These are phyloP conservation scores for Dromaius novaehollandiae DNA, from an alignment of 2,113 vertebrate genomes.

Conservation along the genomic window DNA sequence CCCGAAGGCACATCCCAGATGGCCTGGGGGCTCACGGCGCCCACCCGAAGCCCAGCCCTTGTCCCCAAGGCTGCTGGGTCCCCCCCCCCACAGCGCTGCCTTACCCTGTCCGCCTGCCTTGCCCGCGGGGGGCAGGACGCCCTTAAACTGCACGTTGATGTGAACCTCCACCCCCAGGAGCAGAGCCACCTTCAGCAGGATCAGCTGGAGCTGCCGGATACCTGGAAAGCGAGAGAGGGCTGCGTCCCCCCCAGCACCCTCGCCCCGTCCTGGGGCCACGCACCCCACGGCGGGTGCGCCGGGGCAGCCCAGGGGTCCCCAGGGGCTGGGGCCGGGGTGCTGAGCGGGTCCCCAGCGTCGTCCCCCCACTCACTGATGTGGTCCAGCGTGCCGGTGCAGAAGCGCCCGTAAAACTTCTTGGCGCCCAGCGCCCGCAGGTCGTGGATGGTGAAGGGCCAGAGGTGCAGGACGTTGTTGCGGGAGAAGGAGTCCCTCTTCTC, in stretches of 20 bases:
- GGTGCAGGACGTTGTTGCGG: conserved; percentile 96
- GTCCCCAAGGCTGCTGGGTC: neutral
- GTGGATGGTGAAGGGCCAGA: conserved; percentile 94
- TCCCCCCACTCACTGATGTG: conserved; percentile 88
- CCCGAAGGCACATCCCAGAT: neutral
- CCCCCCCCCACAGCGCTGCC: neutral
- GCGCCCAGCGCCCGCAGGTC: conserved; percentile 89
- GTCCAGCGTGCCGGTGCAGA: conserved; percentile 90
- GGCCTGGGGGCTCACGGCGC: fast-evolving
- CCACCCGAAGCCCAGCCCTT: neutral
- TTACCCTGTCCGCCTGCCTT: neutral
- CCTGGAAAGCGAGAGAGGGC: conserved; percentile 68
- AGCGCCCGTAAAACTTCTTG: conserved; percentile 94
- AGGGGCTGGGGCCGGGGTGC: too few species aligned
- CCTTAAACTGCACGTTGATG: conserved; percentile 82
- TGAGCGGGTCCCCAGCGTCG: fast-evolving
- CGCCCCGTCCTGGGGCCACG: too few species aligned
- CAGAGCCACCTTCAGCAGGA: conserved; percentile 90
- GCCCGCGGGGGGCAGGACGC: conserved; percentile 73
- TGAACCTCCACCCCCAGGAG: conserved; percentile 92
- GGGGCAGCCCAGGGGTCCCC: neutral
- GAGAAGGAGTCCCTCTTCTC: conserved; percentile 90
- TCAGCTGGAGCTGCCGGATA: conserved; percentile 93
- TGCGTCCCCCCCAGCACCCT: too few species aligned
- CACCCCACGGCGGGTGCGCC: too few species aligned